Evolutionary conservation across 2,888 invertebrate species (phyloP).

Genomic region (Ernsta delagoae): DNA sequence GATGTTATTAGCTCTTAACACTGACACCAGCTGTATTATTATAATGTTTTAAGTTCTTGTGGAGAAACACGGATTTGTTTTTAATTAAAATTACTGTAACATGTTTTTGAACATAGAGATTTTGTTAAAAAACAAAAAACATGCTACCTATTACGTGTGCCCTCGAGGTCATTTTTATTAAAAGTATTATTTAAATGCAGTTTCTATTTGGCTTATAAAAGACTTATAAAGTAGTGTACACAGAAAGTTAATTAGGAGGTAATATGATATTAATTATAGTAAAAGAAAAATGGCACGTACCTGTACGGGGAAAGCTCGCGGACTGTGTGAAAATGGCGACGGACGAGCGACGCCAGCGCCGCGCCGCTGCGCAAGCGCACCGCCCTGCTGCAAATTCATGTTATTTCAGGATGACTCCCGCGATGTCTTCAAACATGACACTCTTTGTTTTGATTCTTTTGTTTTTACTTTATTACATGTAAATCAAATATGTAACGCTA

Average conservation of each 20-base stretch:
- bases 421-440: constrained; percentile 67
- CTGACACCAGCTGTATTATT: constrained; percentile 48
- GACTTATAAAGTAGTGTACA: constrained; percentile 5
- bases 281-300: constrained; percentile 60
- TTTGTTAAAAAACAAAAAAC: constrained; percentile 75
- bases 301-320: constrained; percentile 80
- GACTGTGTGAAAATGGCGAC: constrained; percentile 82
- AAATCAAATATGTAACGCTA: too few species aligned
- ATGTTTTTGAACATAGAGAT: constrained; percentile 63
- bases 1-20: constrained; percentile 70
- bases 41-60: constrained; percentile 45
- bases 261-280: constrained; percentile 20
- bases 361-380: constrained; percentile 73
- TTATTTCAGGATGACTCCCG: constrained; percentile 85
- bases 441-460: constrained; percentile 28
- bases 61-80: constrained; percentile 47
- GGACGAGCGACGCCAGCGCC: constrained; percentile 71
- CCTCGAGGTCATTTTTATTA: constrained; percentile 51
- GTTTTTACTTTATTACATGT: background rate
- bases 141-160: constrained; percentile 81
- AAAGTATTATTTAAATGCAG: constrained; percentile 23
- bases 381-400: constrained; percentile 70
- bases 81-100: constrained; percentile 50
- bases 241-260: background rate
- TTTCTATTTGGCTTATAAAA: background rate